A percentile compares a stretch with the other conserved stretches of the same genome.
Evolutionary conservation across 2,888 invertebrate genomes (phyloP).

Genomic region (Strigamia transsilvanica): DNA sequence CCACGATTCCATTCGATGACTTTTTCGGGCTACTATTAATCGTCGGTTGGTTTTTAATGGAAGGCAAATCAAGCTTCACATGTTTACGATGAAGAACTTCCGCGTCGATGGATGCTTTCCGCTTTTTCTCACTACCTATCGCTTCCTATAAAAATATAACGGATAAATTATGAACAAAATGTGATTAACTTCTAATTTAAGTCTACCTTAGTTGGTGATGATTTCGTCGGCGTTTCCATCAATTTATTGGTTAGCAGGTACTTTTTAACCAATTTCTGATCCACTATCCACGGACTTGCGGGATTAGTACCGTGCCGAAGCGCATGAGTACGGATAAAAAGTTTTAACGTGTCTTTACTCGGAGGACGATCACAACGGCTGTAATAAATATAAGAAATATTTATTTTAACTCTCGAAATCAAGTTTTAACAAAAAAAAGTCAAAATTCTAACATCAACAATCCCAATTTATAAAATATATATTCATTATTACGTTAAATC

Average conservation of each 20-base stretch:
- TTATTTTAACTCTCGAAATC: not conserved
- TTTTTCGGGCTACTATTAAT: not conserved
- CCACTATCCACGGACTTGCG: slow-evolving; percentile 64
- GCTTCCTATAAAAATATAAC: not conserved
- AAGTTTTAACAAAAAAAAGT: not conserved
- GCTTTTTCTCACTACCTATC: slow-evolving; percentile 13
- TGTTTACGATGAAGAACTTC: not conserved
- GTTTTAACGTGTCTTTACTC: slow-evolving; percentile 63
- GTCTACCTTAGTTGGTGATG: not conserved
- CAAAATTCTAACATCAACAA: not conserved
- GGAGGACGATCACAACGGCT: slow-evolving; percentile 57
- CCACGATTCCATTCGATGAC: not conserved
- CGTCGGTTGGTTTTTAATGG: not conserved
- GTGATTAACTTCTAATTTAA: not conserved
- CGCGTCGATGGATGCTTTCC: not conserved
- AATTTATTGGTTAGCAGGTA: slow-evolving; percentile 62
- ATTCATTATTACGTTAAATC: slow-evolving; percentile 51
- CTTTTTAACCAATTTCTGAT: slow-evolving; percentile 62
- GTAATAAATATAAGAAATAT: not conserved
- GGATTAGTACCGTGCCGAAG: slow-evolving; percentile 61
- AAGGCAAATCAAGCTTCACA: not conserved
- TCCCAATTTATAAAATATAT: slow-evolving; percentile 1
- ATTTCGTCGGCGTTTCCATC: slow-evolving; percentile 60
- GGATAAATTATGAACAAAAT: not conserved
- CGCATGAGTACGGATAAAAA: slow-evolving; percentile 64